Percentiles rank a stretch among this genome's conserved stretches.
phyloP scores from a whole-genome alignment of 2,797 vertebrate genomes.

The Hemibagrus guttatus region DNA sequence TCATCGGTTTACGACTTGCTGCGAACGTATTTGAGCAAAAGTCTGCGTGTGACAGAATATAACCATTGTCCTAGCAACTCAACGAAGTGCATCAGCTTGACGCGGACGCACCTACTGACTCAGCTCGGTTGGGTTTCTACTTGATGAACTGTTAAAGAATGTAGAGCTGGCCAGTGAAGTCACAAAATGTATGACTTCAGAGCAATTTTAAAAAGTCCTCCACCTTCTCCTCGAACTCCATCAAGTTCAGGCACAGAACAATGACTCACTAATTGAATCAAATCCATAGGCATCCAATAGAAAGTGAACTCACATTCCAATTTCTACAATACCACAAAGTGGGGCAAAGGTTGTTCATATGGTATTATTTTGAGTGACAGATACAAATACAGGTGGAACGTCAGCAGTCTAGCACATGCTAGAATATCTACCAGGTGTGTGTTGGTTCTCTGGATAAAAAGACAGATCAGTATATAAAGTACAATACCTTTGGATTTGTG shows the following conservation, averaged over 20 bases:
- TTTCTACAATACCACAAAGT: too few species aligned
- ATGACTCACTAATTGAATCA: constrained; percentile 28
- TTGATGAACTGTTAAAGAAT: constrained; percentile 1
- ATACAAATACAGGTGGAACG: background rate
- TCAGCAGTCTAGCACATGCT: background rate
- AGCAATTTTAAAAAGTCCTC: background rate
- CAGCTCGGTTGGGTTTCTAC: background rate
- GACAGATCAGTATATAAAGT: background rate
- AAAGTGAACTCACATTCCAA: background rate
- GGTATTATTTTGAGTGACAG: background rate
- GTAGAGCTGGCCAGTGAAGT: background rate
- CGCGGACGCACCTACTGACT: constrained; percentile 1
- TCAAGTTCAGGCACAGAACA: constrained; percentile 42
- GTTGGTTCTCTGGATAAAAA: background rate
- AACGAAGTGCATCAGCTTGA: background rate
- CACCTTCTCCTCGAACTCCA: constrained; percentile 1
- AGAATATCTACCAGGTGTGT: background rate
- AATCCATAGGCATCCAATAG: background rate
- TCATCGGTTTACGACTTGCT: too few species aligned
- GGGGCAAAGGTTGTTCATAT: background rate
- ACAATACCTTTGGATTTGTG: too few species aligned
- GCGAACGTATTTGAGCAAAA: background rate
- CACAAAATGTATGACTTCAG: background rate
- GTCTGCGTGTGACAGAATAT: background rate
- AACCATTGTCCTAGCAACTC: background rate